These are phyloP conservation scores for Gadopsis marmoratus DNA, from an alignment of 2,797 vertebrate species.

Conservation along the genomic window DNA sequence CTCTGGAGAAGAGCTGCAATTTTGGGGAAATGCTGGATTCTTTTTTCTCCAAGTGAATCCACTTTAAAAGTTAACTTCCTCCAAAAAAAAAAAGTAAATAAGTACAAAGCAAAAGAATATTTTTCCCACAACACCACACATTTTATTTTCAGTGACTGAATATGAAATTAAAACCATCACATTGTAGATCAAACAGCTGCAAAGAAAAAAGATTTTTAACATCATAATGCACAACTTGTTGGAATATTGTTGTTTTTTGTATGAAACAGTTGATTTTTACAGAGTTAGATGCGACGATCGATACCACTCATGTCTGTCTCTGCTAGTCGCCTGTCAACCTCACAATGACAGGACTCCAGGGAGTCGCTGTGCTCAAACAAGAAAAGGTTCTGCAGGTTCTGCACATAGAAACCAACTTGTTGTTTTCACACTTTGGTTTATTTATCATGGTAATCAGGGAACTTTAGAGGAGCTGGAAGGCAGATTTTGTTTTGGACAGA, in stretches of 20 bases:
- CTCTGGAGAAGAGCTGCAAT: not conserved
- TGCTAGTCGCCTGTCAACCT: no score
- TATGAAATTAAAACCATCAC: slow-evolving; percentile 19
- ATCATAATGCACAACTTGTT: not conserved
- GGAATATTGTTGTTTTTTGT: no score
- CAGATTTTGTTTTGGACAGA: not conserved
- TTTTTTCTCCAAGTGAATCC: not conserved
- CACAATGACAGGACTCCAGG: not conserved
- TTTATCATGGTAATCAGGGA: not conserved
- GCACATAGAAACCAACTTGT: not conserved
- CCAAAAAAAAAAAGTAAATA: not conserved
- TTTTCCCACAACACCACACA: not conserved
- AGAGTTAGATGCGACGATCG: not conserved
- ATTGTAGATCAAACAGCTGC: not conserved
- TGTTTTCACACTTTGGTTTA: not conserved
- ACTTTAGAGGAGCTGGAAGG: not conserved
- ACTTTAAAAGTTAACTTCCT: not conserved
- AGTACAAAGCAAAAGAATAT: not conserved
- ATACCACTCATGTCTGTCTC: not conserved
- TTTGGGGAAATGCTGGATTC: not conserved
- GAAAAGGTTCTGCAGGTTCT: not conserved
- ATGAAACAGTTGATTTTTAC: not conserved
- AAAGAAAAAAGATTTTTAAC: slow-evolving; percentile 1
- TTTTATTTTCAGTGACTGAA: slow-evolving; percentile 12
- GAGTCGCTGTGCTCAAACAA: not conserved